Percentiles rank a stretch among this genome's conserved stretches.
These are phyloP conservation scores for Apostichopus californicus DNA, from an alignment of 35 echinoderm and acorn worm genomes.

Conservation along the genomic window DNA sequence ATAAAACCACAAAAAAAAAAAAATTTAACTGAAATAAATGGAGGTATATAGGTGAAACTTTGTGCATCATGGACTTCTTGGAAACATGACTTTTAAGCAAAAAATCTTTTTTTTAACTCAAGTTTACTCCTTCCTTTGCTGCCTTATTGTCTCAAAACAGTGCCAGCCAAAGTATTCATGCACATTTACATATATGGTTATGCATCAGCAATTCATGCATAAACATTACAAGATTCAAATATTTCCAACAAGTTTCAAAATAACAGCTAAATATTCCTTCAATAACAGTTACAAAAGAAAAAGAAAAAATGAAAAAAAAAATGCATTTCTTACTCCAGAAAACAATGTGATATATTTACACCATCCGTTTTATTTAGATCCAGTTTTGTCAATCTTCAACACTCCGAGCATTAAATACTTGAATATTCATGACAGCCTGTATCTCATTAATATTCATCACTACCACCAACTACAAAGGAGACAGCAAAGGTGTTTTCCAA, in stretches of 20 bases:
- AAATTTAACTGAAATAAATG: neutral
- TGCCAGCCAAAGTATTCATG: no score
- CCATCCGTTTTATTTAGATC: neutral
- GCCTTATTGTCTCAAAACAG: no score
- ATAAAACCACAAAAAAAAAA: neutral
- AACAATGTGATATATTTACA: neutral
- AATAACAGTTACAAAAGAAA: neutral
- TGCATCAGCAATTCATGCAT: no score
- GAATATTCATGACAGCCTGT: no score
- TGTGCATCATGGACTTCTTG: neutral
- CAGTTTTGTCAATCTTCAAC: no score
- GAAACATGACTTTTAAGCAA: neutral
- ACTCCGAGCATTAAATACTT: no score
- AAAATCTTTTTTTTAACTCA: no score
- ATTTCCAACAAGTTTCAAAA: neutral
- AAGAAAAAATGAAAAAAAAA: neutral
- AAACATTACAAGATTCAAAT: no score
- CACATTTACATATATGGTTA: no score
- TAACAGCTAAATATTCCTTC: neutral
- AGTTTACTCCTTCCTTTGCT: no score
- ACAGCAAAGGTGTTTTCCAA: no score
- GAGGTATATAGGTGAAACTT: neutral
- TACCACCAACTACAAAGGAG: no score
- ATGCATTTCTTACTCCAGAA: neutral
- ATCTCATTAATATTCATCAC: neutral